Base-by-base conservation (phyloP, 2,113 vertebrate species). In the Gobio gobio region DNA sequence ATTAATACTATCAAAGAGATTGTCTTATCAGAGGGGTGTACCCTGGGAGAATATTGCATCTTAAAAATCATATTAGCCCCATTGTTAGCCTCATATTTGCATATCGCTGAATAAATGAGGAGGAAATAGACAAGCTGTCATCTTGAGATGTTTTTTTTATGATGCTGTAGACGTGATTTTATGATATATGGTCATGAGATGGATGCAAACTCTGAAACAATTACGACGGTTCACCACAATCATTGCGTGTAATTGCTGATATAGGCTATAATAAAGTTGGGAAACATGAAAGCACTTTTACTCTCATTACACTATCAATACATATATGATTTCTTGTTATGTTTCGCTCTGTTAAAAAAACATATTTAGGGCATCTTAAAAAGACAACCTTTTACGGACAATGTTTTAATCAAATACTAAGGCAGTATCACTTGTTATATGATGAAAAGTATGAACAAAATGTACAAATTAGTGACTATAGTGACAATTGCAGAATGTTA, bases 1-100 rank as follows among this genome's bases (percentile, higher is more conserved):
- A 92, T 93, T 91, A 91, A 88, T 85, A 88, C 84, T 81, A 90
- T 72, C 33, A 76, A 82, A 77, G 29, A 49, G 51, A 78, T 81
- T 61, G 63, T 77, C 68, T 74, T 74, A 86, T 77, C 73, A 43
- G 47, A 86, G 64, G 68, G 70, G 68, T 61, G 54, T 51, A 80
- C 56, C 56, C 47, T 72, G 64, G 58, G 36, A 81, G 68, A 85
- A 72, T 56, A 85, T 85, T 80, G 78, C 47, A 70, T 72, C 56
- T 73, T 82, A 56, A 87, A 78, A 70, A 86, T 36, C 58, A 86
- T 82, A 82, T 75, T 54, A 54, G 51, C 63, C 59, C 43, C 26
- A 76, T 82, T 74, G 82, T 68, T 79, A 79, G 80, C 33, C 29
- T 70, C 47, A 82, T 82, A 70, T 82, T 81, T 81, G 78, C 78